A percentile compares a stretch with the other conserved stretches of the same genome.
Conservation (phyloP, 1,140 invertebrate genomes). For the Sesamia nonagrioides region DNA sequence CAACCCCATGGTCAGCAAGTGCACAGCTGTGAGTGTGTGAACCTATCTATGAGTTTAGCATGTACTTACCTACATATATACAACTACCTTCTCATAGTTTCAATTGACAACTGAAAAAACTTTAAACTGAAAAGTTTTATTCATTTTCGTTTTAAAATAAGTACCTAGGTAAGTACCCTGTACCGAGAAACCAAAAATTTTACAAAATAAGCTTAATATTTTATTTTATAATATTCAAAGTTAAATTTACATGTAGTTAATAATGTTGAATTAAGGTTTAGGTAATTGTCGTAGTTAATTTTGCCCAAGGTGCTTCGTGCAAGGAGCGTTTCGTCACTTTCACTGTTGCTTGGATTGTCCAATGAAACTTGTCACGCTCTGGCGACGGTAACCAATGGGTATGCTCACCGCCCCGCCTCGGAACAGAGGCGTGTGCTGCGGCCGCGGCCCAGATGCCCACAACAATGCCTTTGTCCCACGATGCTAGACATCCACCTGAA, state of each 20-base stretch:
- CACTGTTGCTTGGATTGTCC: constrained; percentile 80
- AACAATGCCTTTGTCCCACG: constrained; percentile 64
- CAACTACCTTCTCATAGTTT: too few relatives aligned
- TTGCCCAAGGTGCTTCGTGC: constrained; percentile 75
- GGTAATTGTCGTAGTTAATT: constrained; percentile 70
- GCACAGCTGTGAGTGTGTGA: too few relatives aligned
- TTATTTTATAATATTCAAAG: background rate
- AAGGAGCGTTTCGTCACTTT: constrained; percentile 76
- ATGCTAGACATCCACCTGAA: constrained; percentile 40
- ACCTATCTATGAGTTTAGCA: too few relatives aligned
- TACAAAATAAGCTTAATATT: background rate
- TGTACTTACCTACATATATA: too few relatives aligned
- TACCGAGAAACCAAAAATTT: too few relatives aligned
- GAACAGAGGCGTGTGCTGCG: constrained; percentile 75
- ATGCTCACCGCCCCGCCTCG: constrained; percentile 77
- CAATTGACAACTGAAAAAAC: too few relatives aligned
- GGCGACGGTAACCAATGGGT: constrained; percentile 81
- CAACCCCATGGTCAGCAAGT: too few relatives aligned
- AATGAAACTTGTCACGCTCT: constrained; percentile 84
- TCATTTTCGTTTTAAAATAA: too few relatives aligned
- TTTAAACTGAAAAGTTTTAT: too few relatives aligned
- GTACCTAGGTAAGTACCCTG: too few relatives aligned
- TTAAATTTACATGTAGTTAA: background rate
- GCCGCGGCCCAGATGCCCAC: constrained; percentile 70
- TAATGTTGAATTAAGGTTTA: constrained; percentile 22